A percentile compares a stretch with the other conserved stretches of the same genome.
Conservation (phyloP, 53 echinoderm and acorn worm species). For the Hippasteria phrygiana region DNA sequence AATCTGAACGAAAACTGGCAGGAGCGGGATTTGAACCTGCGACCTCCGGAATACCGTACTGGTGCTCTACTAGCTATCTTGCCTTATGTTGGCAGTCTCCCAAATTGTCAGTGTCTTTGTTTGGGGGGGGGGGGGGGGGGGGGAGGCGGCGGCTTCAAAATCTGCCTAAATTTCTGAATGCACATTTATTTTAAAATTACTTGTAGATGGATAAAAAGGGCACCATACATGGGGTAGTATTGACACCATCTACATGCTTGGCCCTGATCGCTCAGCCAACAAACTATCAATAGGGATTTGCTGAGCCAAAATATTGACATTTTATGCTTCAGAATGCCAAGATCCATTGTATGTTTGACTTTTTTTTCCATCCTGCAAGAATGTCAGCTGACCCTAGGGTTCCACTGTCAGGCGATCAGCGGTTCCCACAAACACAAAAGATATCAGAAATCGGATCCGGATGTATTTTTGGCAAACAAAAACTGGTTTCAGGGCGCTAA, state of each 20-base stretch:
- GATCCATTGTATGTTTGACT: constrained; percentile 30
- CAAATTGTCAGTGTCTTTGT: too few species aligned
- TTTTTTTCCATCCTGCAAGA: not conserved
- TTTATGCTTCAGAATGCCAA: constrained; percentile 10
- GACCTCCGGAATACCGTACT: too few species aligned
- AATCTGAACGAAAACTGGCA: too few species aligned
- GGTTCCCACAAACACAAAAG: not conserved
- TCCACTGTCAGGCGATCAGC: not conserved
- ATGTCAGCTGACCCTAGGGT: constrained; percentile 26
- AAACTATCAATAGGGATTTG: constrained; percentile 14
- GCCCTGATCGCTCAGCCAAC: not conserved
- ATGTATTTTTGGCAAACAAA: not conserved
- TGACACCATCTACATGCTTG: not conserved
- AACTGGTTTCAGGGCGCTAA: not conserved
- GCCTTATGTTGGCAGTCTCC: too few species aligned
- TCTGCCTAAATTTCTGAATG: too few species aligned
- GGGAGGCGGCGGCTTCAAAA: too few species aligned
- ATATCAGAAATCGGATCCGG: constrained; percentile 25
- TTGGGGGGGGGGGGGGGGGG: too few species aligned
- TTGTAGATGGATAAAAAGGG: not conserved
- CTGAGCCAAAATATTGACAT: constrained; percentile 60
- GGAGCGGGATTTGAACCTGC: too few species aligned
- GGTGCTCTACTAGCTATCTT: too few species aligned
- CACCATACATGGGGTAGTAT: not conserved
- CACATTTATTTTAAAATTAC: too few species aligned